Evolutionary conservation across 1,140 invertebrate genomes (phyloP).

Genomic region (Drosophila nigromelanica): DNA sequence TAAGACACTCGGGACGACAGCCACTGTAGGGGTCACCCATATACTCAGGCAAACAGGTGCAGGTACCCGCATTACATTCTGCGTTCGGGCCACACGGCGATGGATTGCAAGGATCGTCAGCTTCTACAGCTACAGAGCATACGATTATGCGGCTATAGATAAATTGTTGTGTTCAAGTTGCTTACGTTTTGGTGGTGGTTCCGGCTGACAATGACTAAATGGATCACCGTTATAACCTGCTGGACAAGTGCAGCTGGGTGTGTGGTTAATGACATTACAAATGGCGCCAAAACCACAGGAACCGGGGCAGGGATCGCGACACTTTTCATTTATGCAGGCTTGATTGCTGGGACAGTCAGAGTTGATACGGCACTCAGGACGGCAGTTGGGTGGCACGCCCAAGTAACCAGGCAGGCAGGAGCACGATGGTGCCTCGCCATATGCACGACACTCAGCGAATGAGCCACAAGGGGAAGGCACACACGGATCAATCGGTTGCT

Average conservation of each 20-base stretch:
- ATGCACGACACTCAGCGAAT: conserved; percentile 88
- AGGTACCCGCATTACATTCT: conserved; percentile 88
- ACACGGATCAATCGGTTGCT: conserved; percentile 86
- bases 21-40: conserved; percentile 93
- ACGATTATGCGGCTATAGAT: not conserved
- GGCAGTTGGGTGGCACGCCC: conserved; percentile 89
- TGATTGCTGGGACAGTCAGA: conserved; percentile 88
- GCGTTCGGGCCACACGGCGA: conserved; percentile 91
- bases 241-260: conserved; percentile 88
- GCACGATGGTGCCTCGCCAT: conserved; percentile 87
- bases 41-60: conserved; percentile 90
- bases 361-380: conserved; percentile 90
- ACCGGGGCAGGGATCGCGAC: conserved; percentile 89
- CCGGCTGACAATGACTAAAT: conserved; percentile 86
- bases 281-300: conserved; percentile 88
- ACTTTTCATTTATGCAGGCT: conserved; percentile 89
- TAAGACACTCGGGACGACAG: conserved; percentile 92
- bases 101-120: conserved; percentile 86
- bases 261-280: conserved; percentile 89
- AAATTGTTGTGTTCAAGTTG: conserved; percentile 54
- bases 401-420: conserved; percentile 88
- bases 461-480: conserved; percentile 90
- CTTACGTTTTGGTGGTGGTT: conserved; percentile 84
- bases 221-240: conserved; percentile 89
- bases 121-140: conserved; percentile 77